Evolutionary conservation across 2,888 invertebrate genomes (phyloP).

Genomic region (Synergus itoensis): DNA sequence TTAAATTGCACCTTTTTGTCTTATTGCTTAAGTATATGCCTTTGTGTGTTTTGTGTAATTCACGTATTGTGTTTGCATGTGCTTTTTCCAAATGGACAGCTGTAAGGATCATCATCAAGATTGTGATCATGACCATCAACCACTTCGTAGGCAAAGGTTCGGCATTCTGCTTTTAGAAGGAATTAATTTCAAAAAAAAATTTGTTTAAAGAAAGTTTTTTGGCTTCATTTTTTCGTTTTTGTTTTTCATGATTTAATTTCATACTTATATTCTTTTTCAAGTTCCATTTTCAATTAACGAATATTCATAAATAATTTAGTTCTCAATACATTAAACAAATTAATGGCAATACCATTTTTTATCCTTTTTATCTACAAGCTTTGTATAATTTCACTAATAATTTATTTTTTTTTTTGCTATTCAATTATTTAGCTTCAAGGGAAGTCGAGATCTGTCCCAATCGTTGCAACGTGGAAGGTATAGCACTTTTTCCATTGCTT

Average conservation of each 20-base stretch:
- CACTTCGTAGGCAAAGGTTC: slow-evolving; percentile 72
- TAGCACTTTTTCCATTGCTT: slow-evolving; percentile 41
- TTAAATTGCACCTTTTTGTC: neutral
- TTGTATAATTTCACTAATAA: slow-evolving; percentile 47
- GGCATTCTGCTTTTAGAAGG: slow-evolving; percentile 48
- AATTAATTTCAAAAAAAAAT: neutral
- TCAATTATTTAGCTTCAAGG: slow-evolving; percentile 81
- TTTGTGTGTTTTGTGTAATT: slow-evolving; percentile 53
- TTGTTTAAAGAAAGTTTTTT: neutral
- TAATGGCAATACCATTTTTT: slow-evolving; percentile 24
- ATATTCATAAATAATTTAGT: slow-evolving; percentile 3
- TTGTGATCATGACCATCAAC: slow-evolving; percentile 68
- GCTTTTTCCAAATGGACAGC: slow-evolving; percentile 57
- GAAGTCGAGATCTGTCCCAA: slow-evolving; percentile 81
- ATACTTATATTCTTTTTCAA: neutral
- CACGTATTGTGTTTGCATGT: slow-evolving; percentile 58
- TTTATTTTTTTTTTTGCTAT: slow-evolving; percentile 50
- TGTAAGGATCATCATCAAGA: slow-evolving; percentile 73
- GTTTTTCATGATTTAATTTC: neutral
- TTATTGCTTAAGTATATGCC: slow-evolving; percentile 47
- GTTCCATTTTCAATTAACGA: slow-evolving; percentile 26
- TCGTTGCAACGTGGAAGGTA: slow-evolving; percentile 78
- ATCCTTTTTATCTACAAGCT: slow-evolving; percentile 5
- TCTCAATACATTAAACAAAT: slow-evolving; percentile 6
- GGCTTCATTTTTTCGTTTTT: too few species aligned